Evolutionary conservation across 2,888 invertebrate genomes (phyloP).

Genomic region (Scaptomyza parva): DNA sequence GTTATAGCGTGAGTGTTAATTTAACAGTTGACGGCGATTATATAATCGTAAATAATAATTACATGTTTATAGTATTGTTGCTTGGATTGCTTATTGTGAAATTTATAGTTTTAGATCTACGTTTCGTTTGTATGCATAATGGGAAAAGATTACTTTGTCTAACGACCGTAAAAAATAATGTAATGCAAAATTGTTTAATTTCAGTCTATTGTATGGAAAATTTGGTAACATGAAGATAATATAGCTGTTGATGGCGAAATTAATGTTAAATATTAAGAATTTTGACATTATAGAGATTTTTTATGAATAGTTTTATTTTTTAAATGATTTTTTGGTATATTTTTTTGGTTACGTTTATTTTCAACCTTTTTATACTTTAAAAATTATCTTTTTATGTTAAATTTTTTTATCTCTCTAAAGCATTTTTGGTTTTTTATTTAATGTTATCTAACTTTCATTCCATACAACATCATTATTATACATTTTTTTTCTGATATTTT

Average conservation of each 20-base stretch:
- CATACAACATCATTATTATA: too few relatives aligned
- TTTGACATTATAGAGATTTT: too few relatives aligned
- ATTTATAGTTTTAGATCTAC: constrained; percentile 12
- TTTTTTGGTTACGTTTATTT: too few relatives aligned
- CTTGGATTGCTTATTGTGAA: not conserved
- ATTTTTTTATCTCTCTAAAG: not conserved
- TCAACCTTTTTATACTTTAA: too few relatives aligned
- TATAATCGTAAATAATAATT: not conserved
- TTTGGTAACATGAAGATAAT: too few relatives aligned
- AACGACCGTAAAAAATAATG: constrained; percentile 11
- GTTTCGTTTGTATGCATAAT: constrained; percentile 18
- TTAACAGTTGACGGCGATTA: constrained; percentile 4
- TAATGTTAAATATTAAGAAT: too few relatives aligned
- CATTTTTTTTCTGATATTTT: too few relatives aligned
- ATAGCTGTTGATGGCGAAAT: too few relatives aligned
- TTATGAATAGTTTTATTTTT: not conserved
- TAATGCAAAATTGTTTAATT: not conserved
- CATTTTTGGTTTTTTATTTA: too few relatives aligned
- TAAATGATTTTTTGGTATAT: not conserved
- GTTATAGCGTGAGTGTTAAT: constrained; percentile 15
- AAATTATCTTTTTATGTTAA: too few relatives aligned
- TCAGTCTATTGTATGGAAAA: too few relatives aligned
- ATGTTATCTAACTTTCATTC: too few relatives aligned
- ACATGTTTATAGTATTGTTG: constrained; percentile 4
- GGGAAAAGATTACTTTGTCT: not conserved